Evolutionary conservation across 2,888 invertebrate genomes (phyloP).

Genomic region (Phyto melanocephala): DNA sequence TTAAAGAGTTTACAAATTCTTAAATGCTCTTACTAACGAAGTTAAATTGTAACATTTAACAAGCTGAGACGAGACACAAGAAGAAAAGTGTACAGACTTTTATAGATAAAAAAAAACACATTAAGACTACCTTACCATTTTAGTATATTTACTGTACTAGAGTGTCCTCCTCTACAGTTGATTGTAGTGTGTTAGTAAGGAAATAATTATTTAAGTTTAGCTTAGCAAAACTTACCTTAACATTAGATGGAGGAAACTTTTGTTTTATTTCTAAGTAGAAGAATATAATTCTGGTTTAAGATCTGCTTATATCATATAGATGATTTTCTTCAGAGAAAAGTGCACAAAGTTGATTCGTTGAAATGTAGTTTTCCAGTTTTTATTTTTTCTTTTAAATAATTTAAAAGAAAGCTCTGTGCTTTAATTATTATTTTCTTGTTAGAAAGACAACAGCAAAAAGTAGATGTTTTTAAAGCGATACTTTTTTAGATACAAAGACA

Average conservation of each 20-base stretch:
- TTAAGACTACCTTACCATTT: background rate
- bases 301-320: background rate
- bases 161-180: background rate
- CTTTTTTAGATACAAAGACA: background rate
- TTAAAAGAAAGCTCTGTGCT: constrained; percentile 47
- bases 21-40: constrained; percentile 35
- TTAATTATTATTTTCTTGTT: constrained; percentile 12
- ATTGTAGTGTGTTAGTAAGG: background rate
- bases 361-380: constrained; percentile 23
- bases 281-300: constrained; percentile 33
- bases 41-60: constrained; percentile 15
- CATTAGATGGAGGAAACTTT: constrained; percentile 48
- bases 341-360: constrained; percentile 59
- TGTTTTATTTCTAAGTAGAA: constrained; percentile 18
- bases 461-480: constrained; percentile 3
- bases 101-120: background rate
- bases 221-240: constrained; percentile 56
- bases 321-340: constrained; percentile 32
- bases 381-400: background rate
- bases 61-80: background rate
- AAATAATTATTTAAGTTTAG: constrained; percentile 49
- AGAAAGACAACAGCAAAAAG: background rate
- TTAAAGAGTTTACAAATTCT: constrained; percentile 54
- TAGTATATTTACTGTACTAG: background rate
- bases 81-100: background rate